Conservation (phyloP, 1,140 invertebrate species). For the Euglossa dilemma region DNA sequence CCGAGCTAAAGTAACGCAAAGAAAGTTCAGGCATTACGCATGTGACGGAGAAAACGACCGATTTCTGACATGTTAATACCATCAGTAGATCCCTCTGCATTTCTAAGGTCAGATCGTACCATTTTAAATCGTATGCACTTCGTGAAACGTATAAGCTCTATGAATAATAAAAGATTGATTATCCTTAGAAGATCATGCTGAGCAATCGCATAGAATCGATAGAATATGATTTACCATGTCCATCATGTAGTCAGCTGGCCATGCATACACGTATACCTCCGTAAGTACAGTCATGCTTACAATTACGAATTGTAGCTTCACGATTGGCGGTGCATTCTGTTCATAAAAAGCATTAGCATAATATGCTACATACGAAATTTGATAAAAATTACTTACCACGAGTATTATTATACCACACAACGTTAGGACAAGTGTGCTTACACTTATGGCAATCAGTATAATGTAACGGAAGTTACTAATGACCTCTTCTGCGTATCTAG, state of each 20-base stretch:
- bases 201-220: no score
- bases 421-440: no score
- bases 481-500: background rate
- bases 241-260: conserved; percentile 48
- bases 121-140: conserved; percentile 15
- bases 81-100: conserved; percentile 12
- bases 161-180: background rate
- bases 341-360: background rate
- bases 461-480: no score
- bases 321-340: conserved; percentile 31
- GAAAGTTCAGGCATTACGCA: conserved; percentile 64
- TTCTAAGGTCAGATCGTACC: conserved; percentile 12
- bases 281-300: conserved; percentile 30
- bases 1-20: conserved; percentile 59
- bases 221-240: conserved; percentile 31
- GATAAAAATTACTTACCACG: background rate
- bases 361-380: conserved; percentile 26
- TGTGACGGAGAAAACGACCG: conserved; percentile 52
- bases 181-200: background rate
- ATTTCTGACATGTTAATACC: conserved; percentile 54
- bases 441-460: no score
- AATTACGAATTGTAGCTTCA: conserved; percentile 50
- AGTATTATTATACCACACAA: no score
- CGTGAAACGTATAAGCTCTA: conserved; percentile 22
- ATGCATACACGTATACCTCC: conserved; percentile 53